These are phyloP conservation scores for Drosophila paracracens DNA, from an alignment of 2,888 invertebrate species.

Conservation along the genomic window DNA sequence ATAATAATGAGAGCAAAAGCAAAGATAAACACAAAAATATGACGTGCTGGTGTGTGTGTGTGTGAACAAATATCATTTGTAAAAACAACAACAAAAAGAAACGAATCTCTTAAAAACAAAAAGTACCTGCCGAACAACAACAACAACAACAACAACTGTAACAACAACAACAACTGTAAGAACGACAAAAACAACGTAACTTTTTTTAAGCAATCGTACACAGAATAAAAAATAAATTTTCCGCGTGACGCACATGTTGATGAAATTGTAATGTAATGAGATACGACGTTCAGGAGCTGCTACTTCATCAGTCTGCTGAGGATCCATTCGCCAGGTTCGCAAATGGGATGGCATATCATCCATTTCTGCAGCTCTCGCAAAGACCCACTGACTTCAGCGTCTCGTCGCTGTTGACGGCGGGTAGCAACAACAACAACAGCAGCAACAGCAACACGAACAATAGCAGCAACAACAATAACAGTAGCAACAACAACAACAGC, in stretches of 20 bases:
- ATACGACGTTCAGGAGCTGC: slow-evolving; percentile 86
- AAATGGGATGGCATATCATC: slow-evolving; percentile 92
- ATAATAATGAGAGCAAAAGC: slow-evolving; percentile 11
- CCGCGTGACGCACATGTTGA: slow-evolving; percentile 72
- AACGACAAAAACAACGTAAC: not conserved
- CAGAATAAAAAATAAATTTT: slow-evolving; percentile 31
- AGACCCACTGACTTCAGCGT: slow-evolving; percentile 97
- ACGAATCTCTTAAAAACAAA: slow-evolving; percentile 16
- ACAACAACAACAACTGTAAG: slow-evolving; percentile 2
- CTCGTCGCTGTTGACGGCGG: slow-evolving; percentile 94
- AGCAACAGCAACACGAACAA: slow-evolving; percentile 37
- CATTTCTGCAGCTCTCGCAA: slow-evolving; percentile 92
- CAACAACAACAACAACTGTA: slow-evolving; percentile 2
- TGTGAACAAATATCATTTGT: slow-evolving; percentile 21
- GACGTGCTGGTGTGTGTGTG: slow-evolving; percentile 26
- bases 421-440: slow-evolving; percentile 84
- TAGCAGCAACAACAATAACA: slow-evolving; percentile 76
- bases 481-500: slow-evolving; percentile 59
- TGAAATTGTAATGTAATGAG: slow-evolving; percentile 85
- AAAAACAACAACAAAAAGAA: slow-evolving; percentile 5
- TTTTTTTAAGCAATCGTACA: slow-evolving; percentile 1
- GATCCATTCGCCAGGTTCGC: slow-evolving; percentile 86
- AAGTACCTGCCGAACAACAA: slow-evolving; percentile 42
- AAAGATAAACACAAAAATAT: slow-evolving; percentile 8
- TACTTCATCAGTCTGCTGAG: slow-evolving; percentile 85